Conservation (phyloP, 2,888 invertebrate genomes). For the Nowickia ferox region DNA sequence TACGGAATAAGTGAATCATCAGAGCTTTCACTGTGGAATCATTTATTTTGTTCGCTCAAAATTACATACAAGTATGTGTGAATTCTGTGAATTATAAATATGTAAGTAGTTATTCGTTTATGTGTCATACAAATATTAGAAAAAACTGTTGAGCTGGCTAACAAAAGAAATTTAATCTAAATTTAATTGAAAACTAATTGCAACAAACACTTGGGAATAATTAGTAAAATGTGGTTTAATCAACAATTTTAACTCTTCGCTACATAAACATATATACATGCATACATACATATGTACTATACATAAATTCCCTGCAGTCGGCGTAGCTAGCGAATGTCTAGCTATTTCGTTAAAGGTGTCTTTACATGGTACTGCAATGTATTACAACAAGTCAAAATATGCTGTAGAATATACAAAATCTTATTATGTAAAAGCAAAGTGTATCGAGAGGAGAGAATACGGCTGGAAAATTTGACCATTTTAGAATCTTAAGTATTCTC, state of each 20-base stretch:
- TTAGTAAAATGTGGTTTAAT: conserved; percentile 68
- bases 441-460: too few species aligned
- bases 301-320: too few species aligned
- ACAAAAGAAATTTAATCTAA: conserved; percentile 66
- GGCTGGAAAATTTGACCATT: too few species aligned
- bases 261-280: not conserved
- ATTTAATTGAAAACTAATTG: conserved; percentile 72
- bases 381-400: too few species aligned
- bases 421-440: too few species aligned
- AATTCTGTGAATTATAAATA: conserved; percentile 38
- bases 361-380: too few species aligned
- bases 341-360: too few species aligned
- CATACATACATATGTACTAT: not conserved
- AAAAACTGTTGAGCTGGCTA: conserved; percentile 19
- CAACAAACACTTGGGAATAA: conserved; percentile 69
- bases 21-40: conserved; percentile 19
- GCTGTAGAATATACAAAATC: too few species aligned
- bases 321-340: too few species aligned
- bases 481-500: too few species aligned
- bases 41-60: not conserved
- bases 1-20: not conserved
- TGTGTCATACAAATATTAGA: not conserved
- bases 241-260: conserved; percentile 38
- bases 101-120: not conserved
- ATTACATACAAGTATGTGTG: not conserved